Percentiles rank a stretch among this genome's conserved stretches.
phyloP scores from a whole-genome alignment of 2,113 vertebrate genomes.

The Oncorhynchus keta region DNA sequence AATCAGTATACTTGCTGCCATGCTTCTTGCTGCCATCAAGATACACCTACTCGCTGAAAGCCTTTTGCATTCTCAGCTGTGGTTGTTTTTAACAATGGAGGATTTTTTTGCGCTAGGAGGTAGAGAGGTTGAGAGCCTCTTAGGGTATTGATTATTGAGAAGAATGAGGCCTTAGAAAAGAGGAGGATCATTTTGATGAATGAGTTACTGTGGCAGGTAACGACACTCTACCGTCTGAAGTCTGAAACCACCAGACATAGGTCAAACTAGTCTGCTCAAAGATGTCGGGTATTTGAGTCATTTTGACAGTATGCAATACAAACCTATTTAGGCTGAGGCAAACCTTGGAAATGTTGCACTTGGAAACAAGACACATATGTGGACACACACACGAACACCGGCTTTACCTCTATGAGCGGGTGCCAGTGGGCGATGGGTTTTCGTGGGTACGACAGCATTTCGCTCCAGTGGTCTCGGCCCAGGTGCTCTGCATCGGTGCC shows the following conservation, averaged over 20 bases:
- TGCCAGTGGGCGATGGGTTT: conserved; percentile 86
- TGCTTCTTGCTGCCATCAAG: no score
- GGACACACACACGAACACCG: background rate
- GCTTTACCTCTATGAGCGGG: conserved; percentile 90
- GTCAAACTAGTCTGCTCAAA: background rate
- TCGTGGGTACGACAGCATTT: conserved; percentile 80
- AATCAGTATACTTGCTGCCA: no score
- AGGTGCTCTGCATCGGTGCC: conserved; percentile 91
- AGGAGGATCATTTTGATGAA: background rate
- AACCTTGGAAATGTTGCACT: background rate
- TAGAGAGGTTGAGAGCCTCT: background rate
- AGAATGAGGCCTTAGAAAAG: background rate
- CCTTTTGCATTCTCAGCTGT: background rate
- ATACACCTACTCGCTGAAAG: background rate
- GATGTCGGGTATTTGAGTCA: background rate
- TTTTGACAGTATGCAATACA: background rate
- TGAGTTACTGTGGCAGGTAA: background rate
- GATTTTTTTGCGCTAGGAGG: background rate
- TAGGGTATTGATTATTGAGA: background rate
- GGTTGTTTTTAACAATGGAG: background rate
- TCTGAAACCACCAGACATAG: background rate
- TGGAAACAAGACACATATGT: background rate
- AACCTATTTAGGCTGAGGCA: background rate
- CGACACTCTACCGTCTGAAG: background rate
- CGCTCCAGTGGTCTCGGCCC: conserved; percentile 95